Conservation (phyloP, 2,113 vertebrate species). For the Nymphicus hollandicus region DNA sequence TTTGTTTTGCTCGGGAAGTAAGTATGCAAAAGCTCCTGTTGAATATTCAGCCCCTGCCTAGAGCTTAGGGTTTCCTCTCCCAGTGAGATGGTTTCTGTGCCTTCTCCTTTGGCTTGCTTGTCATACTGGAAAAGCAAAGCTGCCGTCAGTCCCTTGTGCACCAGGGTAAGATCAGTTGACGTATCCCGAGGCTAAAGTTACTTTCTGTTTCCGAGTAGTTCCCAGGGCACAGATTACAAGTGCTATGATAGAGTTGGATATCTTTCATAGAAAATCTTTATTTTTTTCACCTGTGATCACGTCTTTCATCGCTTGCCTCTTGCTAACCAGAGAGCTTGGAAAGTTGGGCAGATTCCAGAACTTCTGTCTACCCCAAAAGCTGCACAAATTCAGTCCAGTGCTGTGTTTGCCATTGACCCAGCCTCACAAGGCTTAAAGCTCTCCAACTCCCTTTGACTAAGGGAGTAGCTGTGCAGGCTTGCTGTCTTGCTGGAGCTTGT, state of each 20-base stretch:
- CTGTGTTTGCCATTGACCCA: background rate
- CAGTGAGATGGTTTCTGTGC: background rate
- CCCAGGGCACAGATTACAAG: constrained; percentile 17
- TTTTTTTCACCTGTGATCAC: background rate
- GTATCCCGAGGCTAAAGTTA: constrained; percentile 25
- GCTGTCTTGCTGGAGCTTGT: background rate
- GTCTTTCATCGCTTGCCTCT: background rate
- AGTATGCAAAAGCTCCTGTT: background rate
- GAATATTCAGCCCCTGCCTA: background rate
- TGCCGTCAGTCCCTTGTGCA: background rate
- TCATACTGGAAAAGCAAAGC: background rate
- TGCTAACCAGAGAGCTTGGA: background rate
- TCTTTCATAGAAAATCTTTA: background rate
- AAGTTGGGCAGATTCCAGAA: background rate
- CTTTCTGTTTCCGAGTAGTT: constrained; percentile 4
- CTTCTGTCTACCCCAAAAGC: background rate
- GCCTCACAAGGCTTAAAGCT: background rate
- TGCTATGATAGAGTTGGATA: background rate
- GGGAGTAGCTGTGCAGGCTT: background rate
- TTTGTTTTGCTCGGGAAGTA: background rate
- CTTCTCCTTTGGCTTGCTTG: background rate
- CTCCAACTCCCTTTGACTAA: background rate
- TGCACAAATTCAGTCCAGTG: background rate
- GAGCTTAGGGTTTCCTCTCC: background rate
- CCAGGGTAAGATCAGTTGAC: background rate